Base-by-base conservation (phyloP, 2,888 invertebrate genomes). In the Copidosoma aretas region DNA sequence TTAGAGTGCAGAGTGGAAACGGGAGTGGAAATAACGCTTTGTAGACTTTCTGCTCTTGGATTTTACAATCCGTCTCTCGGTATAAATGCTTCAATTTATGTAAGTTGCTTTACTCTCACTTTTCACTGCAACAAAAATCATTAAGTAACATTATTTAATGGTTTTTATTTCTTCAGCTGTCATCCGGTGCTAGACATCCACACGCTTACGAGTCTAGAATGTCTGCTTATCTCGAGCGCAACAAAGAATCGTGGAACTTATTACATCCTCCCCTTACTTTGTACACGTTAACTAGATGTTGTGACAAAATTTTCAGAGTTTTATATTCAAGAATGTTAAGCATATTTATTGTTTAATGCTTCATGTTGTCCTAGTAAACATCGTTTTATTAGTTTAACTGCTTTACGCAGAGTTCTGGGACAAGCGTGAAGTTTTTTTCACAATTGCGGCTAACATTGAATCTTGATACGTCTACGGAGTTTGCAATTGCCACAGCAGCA, bases 401-500 rank as follows among this genome's bases (percentile, higher is more conserved):
- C 43, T 46, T 46, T 3, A 3, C 32, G 5, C 83, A 91, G 88
- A 89, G 90, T 82, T 89, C 90, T 62, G 90, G 92, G 80, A 88
- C 91, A 22, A 91, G 91, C 80, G 87, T 95, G 80, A 95, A 95
- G 84, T 90, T 93, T 79, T 90, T 94, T 60, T 86, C 95, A 49
- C 92, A 94, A 74, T 86, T 95, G 74, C 96, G 95, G 94, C 86
- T 96, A 72, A 94, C 93, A 2, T 86, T 95, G 71, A 94, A 94
- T 75, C 84, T 88, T 87, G 92, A 84, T 82, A 86, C 68, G 77
- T 84, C 81, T 83, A 86, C 86, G 79, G 87, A 82, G 56, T 73
- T 80, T 43, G 73, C 62, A 19, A 73, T 77, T 1, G 74, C 85
- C n/a, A 87, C 87, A 32, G 32, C 8, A 32, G 32, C 32, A 32